Conservation (phyloP, 2,888 invertebrate genomes). For the Pardosa pseudoannulata region DNA sequence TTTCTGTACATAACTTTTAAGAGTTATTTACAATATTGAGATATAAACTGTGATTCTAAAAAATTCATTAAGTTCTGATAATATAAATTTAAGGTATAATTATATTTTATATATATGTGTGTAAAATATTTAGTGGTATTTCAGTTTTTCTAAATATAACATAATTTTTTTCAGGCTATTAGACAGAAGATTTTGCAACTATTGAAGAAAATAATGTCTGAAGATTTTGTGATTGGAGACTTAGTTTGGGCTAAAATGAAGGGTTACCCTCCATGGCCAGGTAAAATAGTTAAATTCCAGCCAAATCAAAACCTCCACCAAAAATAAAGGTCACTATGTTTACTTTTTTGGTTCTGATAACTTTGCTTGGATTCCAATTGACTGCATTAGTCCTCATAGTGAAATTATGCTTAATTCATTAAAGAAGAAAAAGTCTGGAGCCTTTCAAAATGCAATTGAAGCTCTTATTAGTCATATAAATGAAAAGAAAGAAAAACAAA, state of each 20-base stretch:
- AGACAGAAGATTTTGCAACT: too few species aligned
- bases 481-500: background rate
- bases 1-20: too few species aligned
- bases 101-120: too few species aligned
- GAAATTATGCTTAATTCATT: conserved; percentile 82
- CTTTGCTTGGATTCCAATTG: conserved; percentile 90
- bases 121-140: too few species aligned
- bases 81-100: too few species aligned
- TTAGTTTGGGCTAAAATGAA: conserved; percentile 50
- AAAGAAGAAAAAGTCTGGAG: conserved; percentile 85
- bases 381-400: conserved; percentile 88
- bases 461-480: background rate
- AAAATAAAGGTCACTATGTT: conserved; percentile 56
- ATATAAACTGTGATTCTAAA: too few species aligned
- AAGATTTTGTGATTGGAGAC: conserved; percentile 25
- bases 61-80: too few species aligned
- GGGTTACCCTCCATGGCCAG: conserved; percentile 37
- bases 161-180: too few species aligned
- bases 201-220: conserved; percentile 30
- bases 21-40: too few species aligned
- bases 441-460: background rate
- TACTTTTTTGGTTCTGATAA: conserved; percentile 73
- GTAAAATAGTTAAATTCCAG: conserved; percentile 10
- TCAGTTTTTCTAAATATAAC: too few species aligned
- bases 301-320: background rate